A percentile compares a stretch with the other conserved stretches of the same genome.
Evolutionary conservation across 2,797 vertebrate genomes (phyloP).

Genomic region (Melanotaenia trifasciata): DNA sequence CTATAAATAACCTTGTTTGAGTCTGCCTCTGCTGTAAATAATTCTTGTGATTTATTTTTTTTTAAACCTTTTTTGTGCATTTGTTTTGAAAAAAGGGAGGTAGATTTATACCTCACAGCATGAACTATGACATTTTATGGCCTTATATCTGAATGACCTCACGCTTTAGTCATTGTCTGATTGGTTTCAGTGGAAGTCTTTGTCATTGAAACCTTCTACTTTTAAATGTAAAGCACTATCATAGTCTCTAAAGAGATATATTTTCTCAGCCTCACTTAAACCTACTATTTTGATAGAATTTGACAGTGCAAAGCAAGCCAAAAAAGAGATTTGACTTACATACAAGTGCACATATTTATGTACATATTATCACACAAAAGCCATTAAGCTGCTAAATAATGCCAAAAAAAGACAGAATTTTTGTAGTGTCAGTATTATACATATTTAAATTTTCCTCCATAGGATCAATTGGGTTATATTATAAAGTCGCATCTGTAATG

Average conservation of each 20-base stretch:
- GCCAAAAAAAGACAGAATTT: constrained; percentile 83
- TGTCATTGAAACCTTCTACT: constrained; percentile 75
- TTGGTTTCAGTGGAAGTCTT: constrained; percentile 74
- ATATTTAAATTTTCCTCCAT: constrained; percentile 63
- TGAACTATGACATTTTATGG: constrained; percentile 87
- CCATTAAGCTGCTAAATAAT: constrained; percentile 88
- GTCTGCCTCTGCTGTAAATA: constrained; percentile 80
- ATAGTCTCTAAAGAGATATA: constrained; percentile 80
- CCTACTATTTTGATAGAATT: constrained; percentile 83
- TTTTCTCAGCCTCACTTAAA: constrained; percentile 83
- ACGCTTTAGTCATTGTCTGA: constrained; percentile 77
- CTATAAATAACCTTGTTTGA: constrained; percentile 69
- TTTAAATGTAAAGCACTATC: constrained; percentile 81
- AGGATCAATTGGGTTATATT: constrained; percentile 58
- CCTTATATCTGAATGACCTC: constrained; percentile 89
- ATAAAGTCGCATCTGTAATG: constrained; percentile 56
- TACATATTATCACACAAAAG: constrained; percentile 81
- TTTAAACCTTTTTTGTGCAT: constrained; percentile 56
- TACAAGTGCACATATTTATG: constrained; percentile 69
- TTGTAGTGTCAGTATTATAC: constrained; percentile 68
- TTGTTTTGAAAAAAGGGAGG: constrained; percentile 71
- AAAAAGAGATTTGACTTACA: constrained; percentile 74
- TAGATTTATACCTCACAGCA: constrained; percentile 91
- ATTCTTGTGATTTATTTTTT: constrained; percentile 60
- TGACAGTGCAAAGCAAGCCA: constrained; percentile 75